Evolutionary conservation across 1,140 invertebrate genomes (phyloP), one percentile per base, ranked within the genome.

Genomic region (Leptinotarsa texana): DNA sequence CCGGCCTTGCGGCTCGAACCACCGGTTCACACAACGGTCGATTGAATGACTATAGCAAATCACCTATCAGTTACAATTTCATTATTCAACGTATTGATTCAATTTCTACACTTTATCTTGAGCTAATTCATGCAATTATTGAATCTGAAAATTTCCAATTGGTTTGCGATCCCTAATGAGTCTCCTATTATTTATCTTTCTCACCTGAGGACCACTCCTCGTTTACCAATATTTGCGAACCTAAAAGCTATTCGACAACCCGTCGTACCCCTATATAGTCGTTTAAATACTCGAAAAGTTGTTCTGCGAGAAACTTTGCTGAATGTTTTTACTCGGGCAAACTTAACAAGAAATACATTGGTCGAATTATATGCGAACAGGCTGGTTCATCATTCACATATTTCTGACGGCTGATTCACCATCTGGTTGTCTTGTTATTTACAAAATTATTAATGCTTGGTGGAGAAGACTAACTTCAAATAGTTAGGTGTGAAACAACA

Each of bases 191-290:
- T 57, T 57, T 57, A 57, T 57, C 51, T n/a, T 57, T 57, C 51
- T 57, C 51, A 57, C 51, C 51, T 57, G 51, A 57, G 51, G 51
- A 17, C 51, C 51, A 57, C 51, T 57, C 51, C 51, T 57, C 51
- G 11, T 57, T 17, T 57, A 57, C 51, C 51, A 57, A 57, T 57
- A 57, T 57, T 57, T 57, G 51, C 17, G n/a, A 57, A 57, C 51
- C 51, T 57, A 57, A 57, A 57, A 57, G 51, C 51, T 57, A 57
- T 57, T 57, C 51, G 15, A 57, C 51, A 57, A 17, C 15, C 3
- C 51, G 15, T 57, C 51, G n/a, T 57, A 17, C 51, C 51, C 15
- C 51, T 57, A 57, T 57, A 4, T 8, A 15, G n/a, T 4, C n/a
- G 15, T 1, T n/a, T n/a, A 13, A 57, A 57, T 57, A 15, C 51